phyloP scores from a whole-genome alignment of 2,888 invertebrate genomes.

The Salticus scenicus region DNA sequence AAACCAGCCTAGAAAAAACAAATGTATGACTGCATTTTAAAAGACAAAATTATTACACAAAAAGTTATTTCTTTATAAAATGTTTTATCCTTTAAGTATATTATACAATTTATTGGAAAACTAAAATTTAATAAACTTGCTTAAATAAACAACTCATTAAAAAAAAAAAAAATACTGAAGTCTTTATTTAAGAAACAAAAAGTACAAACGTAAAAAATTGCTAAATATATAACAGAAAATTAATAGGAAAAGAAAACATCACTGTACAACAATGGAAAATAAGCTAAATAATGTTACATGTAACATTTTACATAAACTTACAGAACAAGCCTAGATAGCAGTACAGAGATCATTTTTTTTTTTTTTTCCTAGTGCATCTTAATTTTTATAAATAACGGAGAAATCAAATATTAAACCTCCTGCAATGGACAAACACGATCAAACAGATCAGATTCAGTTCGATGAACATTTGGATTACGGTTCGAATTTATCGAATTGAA shows the following conservation, averaged over 20 bases:
- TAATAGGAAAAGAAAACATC: not conserved
- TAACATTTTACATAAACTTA: conserved; percentile 17
- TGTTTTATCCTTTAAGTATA: no score
- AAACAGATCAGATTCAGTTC: not conserved
- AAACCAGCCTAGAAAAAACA: conserved; percentile 81
- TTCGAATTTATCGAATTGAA: not conserved
- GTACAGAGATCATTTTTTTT: conserved; percentile 38
- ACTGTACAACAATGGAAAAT: not conserved
- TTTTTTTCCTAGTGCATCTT: not conserved
- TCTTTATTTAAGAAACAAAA: not conserved
- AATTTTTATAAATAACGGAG: not conserved
- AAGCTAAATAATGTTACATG: conserved; percentile 23
- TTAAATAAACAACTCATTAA: not conserved
- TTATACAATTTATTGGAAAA: conserved; percentile 34
- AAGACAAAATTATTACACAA: not conserved
- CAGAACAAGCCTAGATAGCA: conserved; percentile 46
- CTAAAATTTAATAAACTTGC: not conserved
- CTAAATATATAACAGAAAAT: not conserved
- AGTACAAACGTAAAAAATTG: not conserved
- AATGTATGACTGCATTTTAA: not conserved
- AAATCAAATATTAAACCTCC: not conserved
- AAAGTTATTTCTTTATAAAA: no score
- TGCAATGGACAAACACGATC: not conserved
- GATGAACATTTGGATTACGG: not conserved
- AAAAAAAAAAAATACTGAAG: not conserved